Base-by-base conservation (phyloP, 53 echinoderm and acorn worm genomes). In the Apostichopus leukothele region DNA sequence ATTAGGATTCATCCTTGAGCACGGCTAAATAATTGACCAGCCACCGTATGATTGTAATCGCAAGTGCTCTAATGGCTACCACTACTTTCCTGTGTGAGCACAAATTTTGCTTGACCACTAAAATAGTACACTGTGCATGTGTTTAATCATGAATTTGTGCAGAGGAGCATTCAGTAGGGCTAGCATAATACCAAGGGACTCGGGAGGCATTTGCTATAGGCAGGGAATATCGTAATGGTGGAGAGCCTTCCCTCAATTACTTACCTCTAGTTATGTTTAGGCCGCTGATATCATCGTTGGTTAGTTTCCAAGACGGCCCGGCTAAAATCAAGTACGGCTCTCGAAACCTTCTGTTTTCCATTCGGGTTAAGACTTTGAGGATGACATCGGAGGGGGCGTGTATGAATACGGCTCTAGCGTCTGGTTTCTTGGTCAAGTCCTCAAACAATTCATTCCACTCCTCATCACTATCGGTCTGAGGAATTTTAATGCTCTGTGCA, bases 381-480 rank as follows among this genome's bases (percentile, higher is more conserved):
- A 75, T 57, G 26, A 50, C 53, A 11, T 87, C 75, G 10, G 52
- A 23, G 18, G 87, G 26, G 13, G 74, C 52, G 9, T 11, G 18
- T 71, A 87, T 71, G n/a, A 54, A 87, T 20, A 87, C 21, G 11
- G 87, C 87, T 74, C 16, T 87, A 53, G 87, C 87, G 8, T 74
- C 74, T 73, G 87, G 75, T 18, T 50, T 74, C 55, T 87, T 87
- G 50, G 23, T 27, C 59, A 87, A 9, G 0, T 18, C 53, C 0
- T 11, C 23, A n/a, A 87, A 87, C 52, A 74, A 3, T 26, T 73
- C 75, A 53, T 87, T 8, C 87, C 87, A 87, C 74, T 52, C 18
- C n/a, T 87, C 87, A 3, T 18, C 53, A 14, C 51, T 52, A 14
- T 52, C 88, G 5, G 75, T 14, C 12, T 73, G 18, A 4, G 88